Evolutionary conservation across 2,113 vertebrate species (phyloP).

Genomic region (Crocuta crocuta): DNA sequence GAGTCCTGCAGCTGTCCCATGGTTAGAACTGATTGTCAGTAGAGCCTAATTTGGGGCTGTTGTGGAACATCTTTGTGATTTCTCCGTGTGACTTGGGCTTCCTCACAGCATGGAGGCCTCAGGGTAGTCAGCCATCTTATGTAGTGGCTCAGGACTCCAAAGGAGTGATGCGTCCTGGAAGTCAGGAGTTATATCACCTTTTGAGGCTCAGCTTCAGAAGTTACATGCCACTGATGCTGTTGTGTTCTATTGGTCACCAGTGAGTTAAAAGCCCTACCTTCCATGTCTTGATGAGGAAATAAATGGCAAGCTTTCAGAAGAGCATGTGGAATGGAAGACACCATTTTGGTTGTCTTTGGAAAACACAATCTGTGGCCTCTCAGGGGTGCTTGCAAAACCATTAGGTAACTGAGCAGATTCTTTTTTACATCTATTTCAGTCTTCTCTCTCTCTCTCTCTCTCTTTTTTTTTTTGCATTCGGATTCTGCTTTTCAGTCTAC

Average conservation of each 20-base stretch:
- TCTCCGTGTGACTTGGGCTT: not conserved
- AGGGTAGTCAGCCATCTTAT: not conserved
- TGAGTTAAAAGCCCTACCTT: not conserved
- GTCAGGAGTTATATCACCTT: not conserved
- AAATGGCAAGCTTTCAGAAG: not conserved
- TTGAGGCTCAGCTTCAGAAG: not conserved
- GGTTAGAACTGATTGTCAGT: not conserved
- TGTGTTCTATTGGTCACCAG: not conserved
- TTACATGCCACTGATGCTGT: not conserved
- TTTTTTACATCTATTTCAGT: not conserved
- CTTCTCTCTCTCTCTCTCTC: not conserved
- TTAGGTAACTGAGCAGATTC: not conserved
- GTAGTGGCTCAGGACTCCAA: not conserved
- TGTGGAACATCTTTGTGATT: not conserved
- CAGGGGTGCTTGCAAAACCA: not conserved
- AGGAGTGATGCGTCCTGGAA: not conserved
- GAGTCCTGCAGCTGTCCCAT: not conserved
- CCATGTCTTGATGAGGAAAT: not conserved
- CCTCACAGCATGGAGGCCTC: not conserved
- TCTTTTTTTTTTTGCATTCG: not conserved
- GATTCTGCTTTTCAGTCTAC: not conserved
- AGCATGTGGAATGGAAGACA: not conserved
- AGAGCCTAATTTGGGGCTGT: not conserved
- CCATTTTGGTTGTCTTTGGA: not conserved
- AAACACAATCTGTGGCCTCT: not conserved